Base-by-base conservation (phyloP, 2,888 invertebrate species). In the Apotomis betuletana region DNA sequence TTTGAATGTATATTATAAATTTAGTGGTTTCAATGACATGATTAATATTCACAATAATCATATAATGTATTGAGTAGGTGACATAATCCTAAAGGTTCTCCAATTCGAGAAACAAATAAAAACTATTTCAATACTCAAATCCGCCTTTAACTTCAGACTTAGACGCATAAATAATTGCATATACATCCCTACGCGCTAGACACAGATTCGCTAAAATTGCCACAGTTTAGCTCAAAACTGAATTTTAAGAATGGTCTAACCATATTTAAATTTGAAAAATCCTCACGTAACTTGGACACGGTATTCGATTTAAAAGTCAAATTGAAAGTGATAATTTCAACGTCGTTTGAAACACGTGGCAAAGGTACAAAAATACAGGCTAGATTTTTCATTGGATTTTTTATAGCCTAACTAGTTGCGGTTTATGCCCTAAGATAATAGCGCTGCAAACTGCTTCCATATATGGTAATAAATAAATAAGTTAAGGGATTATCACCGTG, bases 161-260 rank as follows among this genome's bases (percentile, higher is more conserved):
- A 5, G 10, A 6, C 49, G 15, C 41, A 41, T 15, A 8, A 60
- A 60, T 70, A 64, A 65, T 61, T 55, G 65, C 61, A 55, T 67
- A 49, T n/a, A 54, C 54, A 49, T 54, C 60, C 38, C 52, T 57
- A 12, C 52, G 46, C 12, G 36, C 46, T 46, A 61, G 36, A 13
- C 46, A 59, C 44, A 46, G 36, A 51, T 51, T 49, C 41, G 15
- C 71, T 41, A 41, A 67, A 71, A 71, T 71, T 62, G 71, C 51
- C 44, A n/a, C 58, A 70, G 41, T 49, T 62, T 36, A 67, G 49
- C n/a, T 61, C 44, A 67, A 71, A 71, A 67, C 67, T 58, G 71
- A 52, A 62, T 71, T 61, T 67, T 13, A 57, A 67, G 51, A 62
- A 71, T 62, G 51, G 51, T 61, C 41, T 64, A 65, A 67, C 65